Percentiles rank a stretch among this genome's conserved stretches.
phyloP scores from a whole-genome alignment of 2,113 vertebrate genomes.

The Ptychochromis oligacanthus region DNA sequence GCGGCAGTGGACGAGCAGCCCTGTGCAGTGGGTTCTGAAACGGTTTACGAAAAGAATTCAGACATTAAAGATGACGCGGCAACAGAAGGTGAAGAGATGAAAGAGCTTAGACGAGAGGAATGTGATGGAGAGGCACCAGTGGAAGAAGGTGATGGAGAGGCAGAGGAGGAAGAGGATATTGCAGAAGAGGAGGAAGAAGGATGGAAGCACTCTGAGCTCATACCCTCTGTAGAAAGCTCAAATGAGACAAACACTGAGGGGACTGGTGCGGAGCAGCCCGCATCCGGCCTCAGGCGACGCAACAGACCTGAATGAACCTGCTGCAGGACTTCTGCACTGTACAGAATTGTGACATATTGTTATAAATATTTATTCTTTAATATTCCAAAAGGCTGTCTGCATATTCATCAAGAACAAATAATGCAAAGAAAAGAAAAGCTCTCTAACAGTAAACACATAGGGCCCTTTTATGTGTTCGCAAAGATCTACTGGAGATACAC shows the following conservation, averaged over 20 bases:
- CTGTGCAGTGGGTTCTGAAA: neutral
- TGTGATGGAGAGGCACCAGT: neutral
- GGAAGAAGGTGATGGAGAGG: slow-evolving; percentile 1
- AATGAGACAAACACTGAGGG: slow-evolving; percentile 58
- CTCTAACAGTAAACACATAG: neutral
- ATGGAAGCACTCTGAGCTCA: slow-evolving; percentile 23
- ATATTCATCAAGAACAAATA: neutral
- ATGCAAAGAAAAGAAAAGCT: neutral
- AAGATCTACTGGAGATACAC: neutral
- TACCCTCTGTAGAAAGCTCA: slow-evolving; percentile 45
- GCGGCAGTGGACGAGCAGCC: neutral
- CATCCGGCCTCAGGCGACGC: slow-evolving; percentile 80
- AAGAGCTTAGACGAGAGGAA: slow-evolving; percentile 23
- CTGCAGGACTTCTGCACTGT: neutral
- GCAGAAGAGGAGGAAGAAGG: slow-evolving; percentile 29
- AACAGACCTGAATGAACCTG: slow-evolving; percentile 79
- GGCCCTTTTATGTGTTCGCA: slow-evolving; percentile 17
- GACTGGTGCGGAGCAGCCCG: slow-evolving; percentile 47
- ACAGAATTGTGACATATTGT: slow-evolving; percentile 22
- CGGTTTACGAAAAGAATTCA: neutral
- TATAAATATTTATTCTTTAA: slow-evolving; percentile 52
- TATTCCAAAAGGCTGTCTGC: slow-evolving; percentile 18
- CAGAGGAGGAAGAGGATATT: slow-evolving; percentile 26
- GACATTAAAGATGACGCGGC: slow-evolving; percentile 1
- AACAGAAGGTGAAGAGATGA: slow-evolving; percentile 33